Evolutionary conservation across 2,888 invertebrate species (phyloP), one percentile per base, ranked within the genome.

Genomic region (Nemapogon koenigi): DNA sequence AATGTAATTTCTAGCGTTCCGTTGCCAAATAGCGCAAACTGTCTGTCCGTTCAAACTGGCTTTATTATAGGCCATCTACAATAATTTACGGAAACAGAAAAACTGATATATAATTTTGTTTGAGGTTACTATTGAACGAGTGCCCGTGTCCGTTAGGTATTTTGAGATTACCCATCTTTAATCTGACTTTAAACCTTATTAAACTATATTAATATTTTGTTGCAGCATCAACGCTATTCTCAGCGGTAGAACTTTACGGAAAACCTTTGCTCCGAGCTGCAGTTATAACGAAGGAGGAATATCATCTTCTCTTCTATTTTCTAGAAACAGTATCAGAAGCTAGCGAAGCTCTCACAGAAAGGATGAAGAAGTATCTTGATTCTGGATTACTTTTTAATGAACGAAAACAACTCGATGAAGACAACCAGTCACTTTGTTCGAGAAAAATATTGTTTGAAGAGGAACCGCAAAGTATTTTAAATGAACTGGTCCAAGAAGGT

Each of bases 231-330:
- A 80, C 81, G 43, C 58, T 86, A 42, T 81, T 80, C 57, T 84
- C 85, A 44, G 84, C 84, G 35, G 78, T 82, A 48, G 86, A 86
- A 56, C 62, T 86, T 40, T 86, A 85, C 55, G 85, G 84, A 14
- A 81, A 83, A 49, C 85, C 86, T 1, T 64, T 86, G 39, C 54
- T 78, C 19, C 64, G 79, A 26, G 79, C 79, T 35, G 70, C 76
- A 31, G 75, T 65, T 42, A 76, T 83, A 46, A 72, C 69, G 13
- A 73, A 75, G 42, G 75, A 78, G 45, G 81, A 83, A 47, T 82
- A 82, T 46, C 75, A 80, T 46, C 52, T 80, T 42, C 60, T 83
- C 3, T 83, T 83, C 51, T 80, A 80, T 47, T 79, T 76, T 45
- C 54, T 83, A 22, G 76, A 76, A 46, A 73, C 71, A 3, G 66